Evolutionary conservation across 2,888 invertebrate genomes (phyloP).

Genomic region (Leptura quadrifasciata): DNA sequence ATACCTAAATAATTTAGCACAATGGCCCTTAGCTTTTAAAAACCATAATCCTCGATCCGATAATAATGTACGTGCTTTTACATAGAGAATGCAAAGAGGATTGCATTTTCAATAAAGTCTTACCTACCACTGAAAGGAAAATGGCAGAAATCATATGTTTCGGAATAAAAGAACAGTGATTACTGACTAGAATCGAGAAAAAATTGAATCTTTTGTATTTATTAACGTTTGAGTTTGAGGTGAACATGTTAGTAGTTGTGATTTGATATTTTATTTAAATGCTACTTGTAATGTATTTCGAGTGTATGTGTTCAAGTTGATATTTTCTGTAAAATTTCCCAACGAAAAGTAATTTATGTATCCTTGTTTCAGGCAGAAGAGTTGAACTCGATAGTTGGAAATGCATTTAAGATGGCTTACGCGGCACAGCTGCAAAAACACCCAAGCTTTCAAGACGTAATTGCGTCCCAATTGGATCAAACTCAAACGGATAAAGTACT

Average conservation of each 20-base stretch:
- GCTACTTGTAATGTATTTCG: too few relatives aligned
- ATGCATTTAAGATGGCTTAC: constrained; percentile 95
- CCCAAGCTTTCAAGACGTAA: constrained; percentile 82
- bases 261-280: too few relatives aligned
- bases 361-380: constrained; percentile 85
- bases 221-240: too few relatives aligned
- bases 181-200: too few relatives aligned
- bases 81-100: not conserved
- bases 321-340: too few relatives aligned
- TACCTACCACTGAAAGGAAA: not conserved
- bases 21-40: not conserved
- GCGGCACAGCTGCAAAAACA: constrained; percentile 87
- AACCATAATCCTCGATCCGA: not conserved
- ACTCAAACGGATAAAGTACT: constrained; percentile 75
- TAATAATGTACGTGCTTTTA: not conserved
- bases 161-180: too few relatives aligned
- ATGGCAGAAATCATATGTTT: too few relatives aligned
- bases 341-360: constrained; percentile 19
- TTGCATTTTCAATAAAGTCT: not conserved
- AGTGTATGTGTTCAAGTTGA: too few relatives aligned
- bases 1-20: constrained; percentile 7
- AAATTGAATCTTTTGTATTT: too few relatives aligned
- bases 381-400: constrained; percentile 89
- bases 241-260: too few relatives aligned
- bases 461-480: constrained; percentile 76